phyloP scores from a whole-genome alignment of 1,140 invertebrate genomes.

The Mya arenaria region DNA sequence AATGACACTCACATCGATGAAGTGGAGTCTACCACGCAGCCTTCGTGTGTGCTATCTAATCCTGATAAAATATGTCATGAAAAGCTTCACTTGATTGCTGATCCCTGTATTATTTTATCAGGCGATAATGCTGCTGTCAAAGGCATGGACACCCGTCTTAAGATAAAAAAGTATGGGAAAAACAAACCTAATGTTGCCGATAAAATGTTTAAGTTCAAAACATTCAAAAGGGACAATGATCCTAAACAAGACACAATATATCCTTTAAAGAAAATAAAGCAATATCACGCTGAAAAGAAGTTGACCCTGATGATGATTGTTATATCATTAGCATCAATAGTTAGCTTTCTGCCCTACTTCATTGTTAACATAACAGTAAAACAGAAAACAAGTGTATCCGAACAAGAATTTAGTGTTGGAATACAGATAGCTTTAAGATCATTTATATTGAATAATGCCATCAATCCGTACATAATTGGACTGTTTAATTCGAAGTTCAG shows the following conservation, averaged over 20 bases:
- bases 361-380: background rate
- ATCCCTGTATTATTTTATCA: too few species aligned
- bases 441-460: slow-evolving; percentile 14
- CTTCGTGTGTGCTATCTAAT: too few species aligned
- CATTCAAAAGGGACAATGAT: too few species aligned
- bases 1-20: too few species aligned
- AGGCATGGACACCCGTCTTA: background rate
- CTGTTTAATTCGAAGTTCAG: background rate
- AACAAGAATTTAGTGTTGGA: slow-evolving; percentile 10
- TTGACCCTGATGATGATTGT: slow-evolving; percentile 16
- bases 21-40: too few species aligned
- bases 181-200: background rate
- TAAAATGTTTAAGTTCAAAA: background rate
- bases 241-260: too few species aligned
- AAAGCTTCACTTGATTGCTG: too few species aligned
- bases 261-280: too few species aligned
- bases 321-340: background rate
- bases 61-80: too few species aligned
- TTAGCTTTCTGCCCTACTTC: slow-evolving; percentile 12
- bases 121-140: background rate
- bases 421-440: background rate
- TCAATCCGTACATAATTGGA: slow-evolving; percentile 13
- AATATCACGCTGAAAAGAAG: slow-evolving; percentile 1
- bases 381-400: background rate
- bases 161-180: background rate